Evolutionary conservation across 2,888 invertebrate species (phyloP).

Genomic region (Stenurella melanura): DNA sequence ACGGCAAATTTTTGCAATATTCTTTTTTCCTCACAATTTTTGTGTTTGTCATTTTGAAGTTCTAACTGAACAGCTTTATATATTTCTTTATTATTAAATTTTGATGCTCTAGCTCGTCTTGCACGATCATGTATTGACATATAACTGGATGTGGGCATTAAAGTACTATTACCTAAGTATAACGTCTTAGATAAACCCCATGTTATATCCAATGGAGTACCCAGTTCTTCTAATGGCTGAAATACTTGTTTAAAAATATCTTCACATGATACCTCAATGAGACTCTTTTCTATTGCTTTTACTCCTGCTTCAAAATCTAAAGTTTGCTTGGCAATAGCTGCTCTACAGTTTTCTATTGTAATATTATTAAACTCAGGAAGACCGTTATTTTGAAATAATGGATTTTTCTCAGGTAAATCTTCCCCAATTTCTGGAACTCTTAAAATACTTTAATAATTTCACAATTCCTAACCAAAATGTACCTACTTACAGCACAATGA

Average conservation of each 20-base stretch:
- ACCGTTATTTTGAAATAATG: conserved; percentile 82
- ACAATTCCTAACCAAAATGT: conserved; percentile 41
- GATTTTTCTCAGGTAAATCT: conserved; percentile 85
- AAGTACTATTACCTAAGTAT: conserved; percentile 85
- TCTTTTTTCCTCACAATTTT: conserved; percentile 79
- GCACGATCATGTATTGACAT: conserved; percentile 88
- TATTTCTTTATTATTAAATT: conserved; percentile 83
- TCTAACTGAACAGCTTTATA: conserved; percentile 80
- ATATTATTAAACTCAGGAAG: conserved; percentile 88
- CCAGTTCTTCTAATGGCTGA: conserved; percentile 83
- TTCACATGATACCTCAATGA: conserved; percentile 73
- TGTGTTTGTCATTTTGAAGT: conserved; percentile 47
- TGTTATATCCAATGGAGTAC: conserved; percentile 85
- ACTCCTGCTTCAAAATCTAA: conserved; percentile 87
- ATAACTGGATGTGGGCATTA: conserved; percentile 88
- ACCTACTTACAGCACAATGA: conserved; percentile 81
- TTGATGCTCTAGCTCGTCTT: conserved; percentile 82
- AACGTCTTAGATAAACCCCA: conserved; percentile 92
- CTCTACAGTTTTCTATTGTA: conserved; percentile 88
- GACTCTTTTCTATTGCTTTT: conserved; percentile 79
- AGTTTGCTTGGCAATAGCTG: conserved; percentile 88
- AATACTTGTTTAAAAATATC: conserved; percentile 83
- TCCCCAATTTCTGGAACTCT: conserved; percentile 90
- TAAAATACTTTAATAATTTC: conserved; percentile 57
- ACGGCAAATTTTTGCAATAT: conserved; percentile 85